A percentile compares a stretch with the other conserved stretches of the same genome.
Evolutionary conservation across 2,113 vertebrate genomes (phyloP).

Genomic region (Spizaetus ornatus): DNA sequence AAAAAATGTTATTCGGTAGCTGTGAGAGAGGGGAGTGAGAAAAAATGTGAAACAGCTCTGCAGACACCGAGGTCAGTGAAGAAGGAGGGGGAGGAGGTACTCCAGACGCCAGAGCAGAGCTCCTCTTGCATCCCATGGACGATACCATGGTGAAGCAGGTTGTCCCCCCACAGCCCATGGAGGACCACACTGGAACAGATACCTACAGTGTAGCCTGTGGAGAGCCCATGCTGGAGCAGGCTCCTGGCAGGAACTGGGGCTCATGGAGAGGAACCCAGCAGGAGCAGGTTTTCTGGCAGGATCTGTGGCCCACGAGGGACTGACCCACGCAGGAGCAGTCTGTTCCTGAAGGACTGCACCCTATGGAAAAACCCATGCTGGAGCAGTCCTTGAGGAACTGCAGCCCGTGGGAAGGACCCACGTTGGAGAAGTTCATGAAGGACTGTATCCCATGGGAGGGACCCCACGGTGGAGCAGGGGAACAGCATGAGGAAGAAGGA

Average conservation of each 20-base stretch:
- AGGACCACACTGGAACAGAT: not conserved
- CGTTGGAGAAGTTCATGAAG: not conserved
- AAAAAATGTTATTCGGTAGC: not conserved
- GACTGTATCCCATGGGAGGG: too few species aligned
- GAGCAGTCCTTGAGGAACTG: not conserved
- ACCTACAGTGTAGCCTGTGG: not conserved
- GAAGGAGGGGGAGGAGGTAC: not conserved
- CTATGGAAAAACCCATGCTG: rapidly evolving
- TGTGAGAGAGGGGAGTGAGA: not conserved
- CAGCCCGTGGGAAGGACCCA: not conserved
- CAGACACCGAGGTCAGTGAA: not conserved
- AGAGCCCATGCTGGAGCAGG: not conserved
- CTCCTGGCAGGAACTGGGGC: not conserved
- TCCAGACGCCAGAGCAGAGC: rapidly evolving
- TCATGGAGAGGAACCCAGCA: not conserved
- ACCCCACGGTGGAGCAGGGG: not conserved
- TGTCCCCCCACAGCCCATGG: not conserved
- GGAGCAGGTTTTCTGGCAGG: not conserved
- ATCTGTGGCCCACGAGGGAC: not conserved
- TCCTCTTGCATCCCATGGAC: not conserved
- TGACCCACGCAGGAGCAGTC: not conserved
- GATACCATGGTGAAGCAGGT: not conserved
- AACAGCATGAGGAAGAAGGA: not conserved
- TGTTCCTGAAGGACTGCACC: not conserved
- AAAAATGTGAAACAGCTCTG: not conserved